Evolutionary conservation across 2,888 invertebrate species (phyloP).

Genomic region (Nomada ferruginata): DNA sequence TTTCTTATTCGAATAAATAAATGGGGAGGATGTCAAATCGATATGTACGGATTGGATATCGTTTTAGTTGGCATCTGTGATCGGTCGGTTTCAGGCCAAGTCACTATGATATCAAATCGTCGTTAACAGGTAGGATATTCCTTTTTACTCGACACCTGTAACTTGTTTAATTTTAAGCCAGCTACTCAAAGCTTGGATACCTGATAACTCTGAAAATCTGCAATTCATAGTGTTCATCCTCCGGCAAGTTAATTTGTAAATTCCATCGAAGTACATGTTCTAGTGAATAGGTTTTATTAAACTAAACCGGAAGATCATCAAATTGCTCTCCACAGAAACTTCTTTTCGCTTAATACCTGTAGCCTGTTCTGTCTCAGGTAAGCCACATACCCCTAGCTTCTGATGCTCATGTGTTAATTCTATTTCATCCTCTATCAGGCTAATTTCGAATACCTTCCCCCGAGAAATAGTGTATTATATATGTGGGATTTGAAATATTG

Average conservation of each 20-base stretch:
- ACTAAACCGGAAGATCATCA: conserved; percentile 37
- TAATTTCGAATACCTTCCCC: too few relatives aligned
- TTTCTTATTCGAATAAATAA: conserved; percentile 46
- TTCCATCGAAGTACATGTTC: conserved; percentile 17
- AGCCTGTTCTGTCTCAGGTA: not conserved
- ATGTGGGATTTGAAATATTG: too few relatives aligned
- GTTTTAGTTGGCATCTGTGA: too few relatives aligned
- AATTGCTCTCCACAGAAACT: not conserved
- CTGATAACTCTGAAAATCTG: too few relatives aligned
- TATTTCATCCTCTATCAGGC: too few relatives aligned
- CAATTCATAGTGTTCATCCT: not conserved
- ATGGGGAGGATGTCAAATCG: conserved; percentile 28
- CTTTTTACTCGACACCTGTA: too few relatives aligned
- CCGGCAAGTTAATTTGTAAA: conserved; percentile 52
- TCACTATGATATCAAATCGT: too few relatives aligned
- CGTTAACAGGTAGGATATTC: too few relatives aligned
- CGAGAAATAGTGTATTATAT: too few relatives aligned
- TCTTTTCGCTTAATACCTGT: not conserved
- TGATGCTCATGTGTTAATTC: not conserved
- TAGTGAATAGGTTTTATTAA: conserved; percentile 21
- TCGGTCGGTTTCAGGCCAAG: too few relatives aligned
- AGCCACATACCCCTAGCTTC: not conserved
- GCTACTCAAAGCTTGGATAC: too few relatives aligned
- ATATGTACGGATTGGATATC: not conserved
- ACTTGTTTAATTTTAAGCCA: too few relatives aligned